phyloP scores from a whole-genome alignment of 37 sponge, comb jelly and placozoan genomes.

The Aplysina aerophoba region DNA sequence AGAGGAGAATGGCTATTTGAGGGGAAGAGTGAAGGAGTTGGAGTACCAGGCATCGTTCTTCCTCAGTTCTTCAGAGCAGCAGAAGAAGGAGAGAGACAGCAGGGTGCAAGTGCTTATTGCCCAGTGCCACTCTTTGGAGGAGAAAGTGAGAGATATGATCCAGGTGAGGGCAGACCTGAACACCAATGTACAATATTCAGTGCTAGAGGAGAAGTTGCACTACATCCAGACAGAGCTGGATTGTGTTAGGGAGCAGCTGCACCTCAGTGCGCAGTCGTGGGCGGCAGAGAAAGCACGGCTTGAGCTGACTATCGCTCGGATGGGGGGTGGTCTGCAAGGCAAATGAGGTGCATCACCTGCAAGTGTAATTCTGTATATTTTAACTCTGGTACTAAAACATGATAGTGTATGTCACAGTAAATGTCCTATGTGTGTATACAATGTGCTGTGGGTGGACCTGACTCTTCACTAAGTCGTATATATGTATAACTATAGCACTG shows the following conservation, averaged over 20 bases:
- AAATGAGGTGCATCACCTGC: too few species aligned
- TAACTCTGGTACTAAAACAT: too few species aligned
- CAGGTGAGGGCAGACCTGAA: background rate
- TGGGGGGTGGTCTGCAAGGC: background rate
- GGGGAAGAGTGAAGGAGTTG: background rate
- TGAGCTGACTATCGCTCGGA: background rate
- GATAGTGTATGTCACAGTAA: too few species aligned
- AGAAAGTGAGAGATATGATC: background rate
- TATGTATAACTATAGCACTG: too few species aligned
- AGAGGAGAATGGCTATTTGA: slow-evolving; percentile 9
- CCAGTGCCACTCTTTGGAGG: slow-evolving; percentile 4
- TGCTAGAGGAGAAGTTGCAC: slow-evolving; percentile 7
- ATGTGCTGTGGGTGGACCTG: too few species aligned
- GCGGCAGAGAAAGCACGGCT: background rate
- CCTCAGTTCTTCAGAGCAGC: too few species aligned
- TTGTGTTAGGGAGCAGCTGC: slow-evolving; percentile 8
- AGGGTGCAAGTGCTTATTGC: background rate
- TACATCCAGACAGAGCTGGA: background rate
- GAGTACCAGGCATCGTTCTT: background rate
- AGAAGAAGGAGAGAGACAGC: too few species aligned
- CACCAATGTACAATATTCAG: background rate
- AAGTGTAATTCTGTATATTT: too few species aligned
- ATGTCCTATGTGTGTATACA: too few species aligned
- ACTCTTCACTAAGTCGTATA: too few species aligned
- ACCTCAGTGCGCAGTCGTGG: background rate